Base-by-base conservation (phyloP, 1,140 invertebrate genomes). In the Agrypnia vestita region DNA sequence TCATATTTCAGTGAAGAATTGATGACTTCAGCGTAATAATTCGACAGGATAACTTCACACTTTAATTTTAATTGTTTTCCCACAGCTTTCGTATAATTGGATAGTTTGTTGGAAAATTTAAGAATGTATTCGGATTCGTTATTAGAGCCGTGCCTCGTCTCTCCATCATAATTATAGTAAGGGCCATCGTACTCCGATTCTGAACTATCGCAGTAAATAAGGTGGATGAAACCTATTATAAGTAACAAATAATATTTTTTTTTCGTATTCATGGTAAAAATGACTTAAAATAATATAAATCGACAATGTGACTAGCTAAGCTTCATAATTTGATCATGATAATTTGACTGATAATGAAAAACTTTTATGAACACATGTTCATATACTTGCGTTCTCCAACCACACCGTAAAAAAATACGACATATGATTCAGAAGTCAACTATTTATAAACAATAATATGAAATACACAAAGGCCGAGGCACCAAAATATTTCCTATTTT, bases 171-270 rank as follows among this genome's bases (percentile, higher is more conserved):
- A 61, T 21, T 25, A 35, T 79, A 55, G 8, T 46, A 15, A 43
- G 12, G 12, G 19, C 69, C 53, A 21, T 78, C 76, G 62, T 62
- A 13, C n/a, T 78, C 76, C 9, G 15, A 59, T 17, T 78, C 76
- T 21, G 55, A 56, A 46, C 9, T 71, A 13, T 78, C 64, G 53
- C 76, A 78, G 47, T 55, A 55, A 35, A 77, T 56, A 15, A 67
- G 11, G 21, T 59, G 47, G 19, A 64, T 44, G 10, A 67, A 51
- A 47, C 25, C 75, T 21, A 77, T 67, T 53, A 77, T 11, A 67
- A 77, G n/a, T 15, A 77, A 44, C 12, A 77, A 51, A 77, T 62
- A 77, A 51, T 77, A 77, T 25, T 74, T 74, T 43, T 74, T 74
- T 43, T 43, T 55, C 11, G 51, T 56, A 74, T 53, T 74, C 71